Base-by-base conservation (phyloP, 2,113 vertebrate species). In the Takifugu bimaculatus region DNA sequence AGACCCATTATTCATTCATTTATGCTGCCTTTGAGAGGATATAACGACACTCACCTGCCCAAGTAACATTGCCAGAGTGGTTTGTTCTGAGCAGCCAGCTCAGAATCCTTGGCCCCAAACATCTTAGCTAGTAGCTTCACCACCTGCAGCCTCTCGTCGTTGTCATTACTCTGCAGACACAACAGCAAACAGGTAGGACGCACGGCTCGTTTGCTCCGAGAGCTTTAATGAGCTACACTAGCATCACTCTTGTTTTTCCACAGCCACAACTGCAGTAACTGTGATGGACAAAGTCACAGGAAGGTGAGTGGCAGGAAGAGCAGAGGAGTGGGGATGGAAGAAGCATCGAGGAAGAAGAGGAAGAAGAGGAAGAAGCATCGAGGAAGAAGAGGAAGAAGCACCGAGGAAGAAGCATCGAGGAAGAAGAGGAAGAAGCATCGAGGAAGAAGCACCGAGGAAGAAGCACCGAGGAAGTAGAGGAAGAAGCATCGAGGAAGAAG, bases 1-100 rank as follows among this genome's bases (percentile, higher is more conserved):
- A 45, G 1, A 10, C 13, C 1, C 1, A 43, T 43, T 45, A 45
- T 13, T 45, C 11, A 39, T 39, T 39, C 4, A 39, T 39, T 10
- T 39, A 11, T 39, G 35, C 35, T 2, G 7, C 35, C 9, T 39
- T 39, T 10, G 7, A 39, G 1, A 11, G 35, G 6, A 39, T 11
- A 10, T 11, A 39, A 11, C 35, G 7, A 39, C 35, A 43, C 72
- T 12, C 88, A 98, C 97, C 97, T 96, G 78, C 97, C 97, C 82
- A 99, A 87, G 88, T 98, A 99, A 87, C 97, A 99, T 83, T 98
- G 96, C 97, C 97, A 99, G 48, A 99, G 94, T 0, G 97, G 96
- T 78, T 98, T 98, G 88, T 99, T 99, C 86, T 99, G 97, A 53
- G 93, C 92, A 10, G 97, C 97, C 87, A 99, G 62, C 81, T 98